Conservation (phyloP, 2,888 invertebrate genomes). For the Homarus gammarus region DNA sequence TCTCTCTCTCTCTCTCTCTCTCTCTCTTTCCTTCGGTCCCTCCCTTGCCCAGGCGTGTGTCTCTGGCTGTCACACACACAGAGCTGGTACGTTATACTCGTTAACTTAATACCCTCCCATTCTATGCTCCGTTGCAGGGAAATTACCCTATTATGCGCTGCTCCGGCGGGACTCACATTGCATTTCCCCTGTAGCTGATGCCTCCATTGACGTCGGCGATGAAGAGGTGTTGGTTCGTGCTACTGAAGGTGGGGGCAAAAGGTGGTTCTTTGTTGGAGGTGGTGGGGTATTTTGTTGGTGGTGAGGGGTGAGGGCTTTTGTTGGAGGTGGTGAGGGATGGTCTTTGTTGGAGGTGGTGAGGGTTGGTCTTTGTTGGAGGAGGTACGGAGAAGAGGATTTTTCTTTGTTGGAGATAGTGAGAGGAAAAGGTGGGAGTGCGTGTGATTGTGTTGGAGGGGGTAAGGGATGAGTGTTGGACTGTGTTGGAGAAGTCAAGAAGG, state of each 20-base stretch:
- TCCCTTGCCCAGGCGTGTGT: background rate
- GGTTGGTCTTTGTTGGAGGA: too few relatives aligned
- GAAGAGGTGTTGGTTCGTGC: background rate
- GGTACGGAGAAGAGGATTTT: too few relatives aligned
- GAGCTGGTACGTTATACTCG: conserved; percentile 38
- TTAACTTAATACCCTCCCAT: conserved; percentile 59
- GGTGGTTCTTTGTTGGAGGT: background rate
- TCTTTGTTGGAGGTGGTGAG: too few relatives aligned
- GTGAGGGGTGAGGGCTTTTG: too few relatives aligned
- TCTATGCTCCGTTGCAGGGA: conserved; percentile 65
- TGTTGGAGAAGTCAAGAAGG: too few relatives aligned
- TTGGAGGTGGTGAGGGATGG: background rate
- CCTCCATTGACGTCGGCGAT: conserved; percentile 1
- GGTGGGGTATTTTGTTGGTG: too few relatives aligned
- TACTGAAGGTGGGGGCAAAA: background rate
- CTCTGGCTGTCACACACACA: background rate
- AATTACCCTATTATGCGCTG: conserved; percentile 62
- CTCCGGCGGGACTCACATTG: conserved; percentile 48
- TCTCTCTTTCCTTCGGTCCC: background rate
- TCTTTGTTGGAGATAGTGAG: too few relatives aligned
- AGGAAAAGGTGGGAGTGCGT: too few relatives aligned
- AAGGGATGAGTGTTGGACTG: background rate
- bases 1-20: background rate
- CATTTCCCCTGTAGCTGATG: conserved; percentile 49
- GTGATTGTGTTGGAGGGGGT: background rate